phyloP scores from a whole-genome alignment of 2,888 invertebrate species.

The Iselma pallidipennis region DNA sequence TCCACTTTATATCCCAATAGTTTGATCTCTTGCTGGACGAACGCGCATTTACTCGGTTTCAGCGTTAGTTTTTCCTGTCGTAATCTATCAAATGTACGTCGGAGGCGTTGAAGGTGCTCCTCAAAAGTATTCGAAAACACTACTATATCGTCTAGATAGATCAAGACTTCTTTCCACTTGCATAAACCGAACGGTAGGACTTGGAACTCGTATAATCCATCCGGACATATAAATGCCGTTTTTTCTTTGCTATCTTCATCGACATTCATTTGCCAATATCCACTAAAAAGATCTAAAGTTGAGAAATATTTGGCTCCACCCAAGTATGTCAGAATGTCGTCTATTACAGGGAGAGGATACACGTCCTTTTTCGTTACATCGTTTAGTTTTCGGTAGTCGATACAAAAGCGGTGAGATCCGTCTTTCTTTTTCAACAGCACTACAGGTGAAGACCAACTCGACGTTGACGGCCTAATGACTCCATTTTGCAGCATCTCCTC shows the following conservation, averaged over 20 bases:
- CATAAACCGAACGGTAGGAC: conserved; percentile 33
- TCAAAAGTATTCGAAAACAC: conserved; percentile 7
- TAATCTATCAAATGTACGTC: conserved; percentile 17
- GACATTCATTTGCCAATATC: conserved; percentile 30
- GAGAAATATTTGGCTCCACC: conserved; percentile 26
- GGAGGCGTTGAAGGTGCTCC: conserved; percentile 11
- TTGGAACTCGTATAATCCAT: conserved; percentile 31
- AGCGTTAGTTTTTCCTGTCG: conserved; percentile 15
- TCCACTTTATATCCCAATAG: conserved; percentile 15
- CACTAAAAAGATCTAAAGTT: conserved; percentile 30
- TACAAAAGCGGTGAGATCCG: neutral
- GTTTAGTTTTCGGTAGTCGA: conserved; percentile 28
- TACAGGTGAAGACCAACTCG: neutral
- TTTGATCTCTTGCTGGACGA: conserved; percentile 15
- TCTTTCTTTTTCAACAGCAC: neutral
- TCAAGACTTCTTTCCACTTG: conserved; percentile 17
- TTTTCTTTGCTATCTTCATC: conserved; percentile 22
- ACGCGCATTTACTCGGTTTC: conserved; percentile 22
- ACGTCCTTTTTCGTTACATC: conserved; percentile 25
- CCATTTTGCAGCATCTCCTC: neutral
- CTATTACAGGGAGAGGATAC: conserved; percentile 31
- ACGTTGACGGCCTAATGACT: neutral
- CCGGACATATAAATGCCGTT: conserved; percentile 30
- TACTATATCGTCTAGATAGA: conserved; percentile 22
- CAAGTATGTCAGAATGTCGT: conserved; percentile 29